Conservation (phyloP, 2,888 invertebrate species). For the Cremastobaeus sp. region DNA sequence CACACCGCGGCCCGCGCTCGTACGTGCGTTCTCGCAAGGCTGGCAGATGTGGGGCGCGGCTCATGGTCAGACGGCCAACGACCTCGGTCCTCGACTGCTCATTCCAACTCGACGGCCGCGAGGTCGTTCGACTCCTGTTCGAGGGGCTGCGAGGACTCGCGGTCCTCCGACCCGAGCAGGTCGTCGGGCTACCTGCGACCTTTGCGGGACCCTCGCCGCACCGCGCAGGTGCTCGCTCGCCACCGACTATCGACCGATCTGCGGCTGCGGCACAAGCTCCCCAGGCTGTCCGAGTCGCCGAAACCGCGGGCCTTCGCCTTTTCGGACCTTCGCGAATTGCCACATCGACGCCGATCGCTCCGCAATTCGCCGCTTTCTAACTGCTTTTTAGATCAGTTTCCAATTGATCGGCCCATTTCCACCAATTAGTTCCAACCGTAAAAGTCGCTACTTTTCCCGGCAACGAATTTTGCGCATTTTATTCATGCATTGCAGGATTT, state of each 20-base stretch:
- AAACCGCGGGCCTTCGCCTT: no score
- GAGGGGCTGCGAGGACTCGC: conserved; percentile 1
- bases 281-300: no score
- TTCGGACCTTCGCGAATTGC: no score
- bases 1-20: not conserved
- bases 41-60: conserved; percentile 76
- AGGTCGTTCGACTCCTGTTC: conserved; percentile 70
- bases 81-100: conserved; percentile 68
- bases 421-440: no score
- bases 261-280: no score
- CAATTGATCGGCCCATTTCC: no score
- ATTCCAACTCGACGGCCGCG: conserved; percentile 63
- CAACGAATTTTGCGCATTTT: no score
- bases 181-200: conserved; percentile 23
- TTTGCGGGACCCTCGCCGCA: conserved; percentile 32
- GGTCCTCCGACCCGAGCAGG: not conserved
- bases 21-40: conserved; percentile 44
- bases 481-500: no score
- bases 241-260: conserved; percentile 32
- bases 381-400: no score
- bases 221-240: conserved; percentile 40
- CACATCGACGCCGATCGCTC: no score
- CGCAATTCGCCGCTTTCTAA: no score
- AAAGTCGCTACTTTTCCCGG: no score
- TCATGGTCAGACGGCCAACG: conserved; percentile 78